A percentile compares a stretch with the other conserved stretches of the same genome.
Evolutionary conservation across 1,140 invertebrate species (phyloP).

Genomic region (Drosophila dunni): DNA sequence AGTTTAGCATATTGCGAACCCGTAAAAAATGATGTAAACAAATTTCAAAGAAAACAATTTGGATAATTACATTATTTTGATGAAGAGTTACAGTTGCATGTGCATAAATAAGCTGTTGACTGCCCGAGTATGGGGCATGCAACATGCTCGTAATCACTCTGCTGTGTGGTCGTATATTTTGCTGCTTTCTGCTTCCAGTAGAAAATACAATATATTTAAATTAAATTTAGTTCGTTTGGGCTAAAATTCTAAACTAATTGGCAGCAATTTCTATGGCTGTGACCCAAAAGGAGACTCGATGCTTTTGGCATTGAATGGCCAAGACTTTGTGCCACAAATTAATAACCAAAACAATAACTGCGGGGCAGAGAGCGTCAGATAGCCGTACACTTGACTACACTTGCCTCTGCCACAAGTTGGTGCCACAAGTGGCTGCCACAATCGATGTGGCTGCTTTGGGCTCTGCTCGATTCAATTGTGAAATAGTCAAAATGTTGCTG

Average conservation of each 20-base stretch:
- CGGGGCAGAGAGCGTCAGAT: constrained; percentile 20
- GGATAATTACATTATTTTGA: constrained; percentile 83
- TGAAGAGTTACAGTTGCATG: constrained; percentile 75
- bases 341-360: constrained; percentile 45
- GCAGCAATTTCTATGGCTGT: constrained; percentile 3
- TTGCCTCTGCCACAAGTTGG: constrained; percentile 35
- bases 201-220: not conserved
- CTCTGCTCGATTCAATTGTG: constrained; percentile 49
- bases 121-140: not conserved
- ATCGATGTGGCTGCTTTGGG: constrained; percentile 24
- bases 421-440: constrained; percentile 24
- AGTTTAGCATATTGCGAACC: constrained; percentile 52
- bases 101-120: constrained; percentile 48
- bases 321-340: constrained; percentile 20
- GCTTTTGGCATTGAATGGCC: constrained; percentile 37
- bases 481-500: constrained; percentile 43
- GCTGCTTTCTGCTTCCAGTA: not conserved
- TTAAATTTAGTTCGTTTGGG: not conserved
- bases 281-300: not conserved
- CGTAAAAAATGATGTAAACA: constrained; percentile 75
- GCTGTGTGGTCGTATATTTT: constrained; percentile 62
- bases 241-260: not conserved
- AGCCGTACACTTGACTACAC: constrained; percentile 61
- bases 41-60: constrained; percentile 83
- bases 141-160: constrained; percentile 20